A percentile compares a stretch with the other conserved stretches of the same genome.
phyloP scores from a whole-genome alignment of 2,113 vertebrate species.

The Hoplias malabaricus region DNA sequence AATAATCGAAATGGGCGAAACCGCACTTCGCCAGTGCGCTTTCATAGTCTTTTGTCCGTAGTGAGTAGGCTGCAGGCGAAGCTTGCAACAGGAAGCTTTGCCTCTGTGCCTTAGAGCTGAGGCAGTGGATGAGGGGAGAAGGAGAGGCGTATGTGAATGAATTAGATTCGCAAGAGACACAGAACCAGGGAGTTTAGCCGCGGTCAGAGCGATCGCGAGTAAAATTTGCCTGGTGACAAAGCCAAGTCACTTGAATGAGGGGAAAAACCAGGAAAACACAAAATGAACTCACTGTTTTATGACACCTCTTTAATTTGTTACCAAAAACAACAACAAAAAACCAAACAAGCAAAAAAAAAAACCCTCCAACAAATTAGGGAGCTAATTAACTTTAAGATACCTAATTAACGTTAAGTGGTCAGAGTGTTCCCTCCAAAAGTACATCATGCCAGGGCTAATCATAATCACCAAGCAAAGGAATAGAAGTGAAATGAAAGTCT shows the following conservation, averaged over 20 bases:
- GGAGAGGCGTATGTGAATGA: neutral
- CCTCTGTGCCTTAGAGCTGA: slow-evolving; percentile 18
- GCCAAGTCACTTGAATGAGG: neutral
- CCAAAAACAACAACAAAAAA: too few species aligned
- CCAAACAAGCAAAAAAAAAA: too few species aligned
- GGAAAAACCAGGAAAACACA: neutral
- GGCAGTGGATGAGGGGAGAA: slow-evolving; percentile 8
- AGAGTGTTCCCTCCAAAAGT: neutral
- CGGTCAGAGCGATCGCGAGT: neutral
- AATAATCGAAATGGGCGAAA: neutral
- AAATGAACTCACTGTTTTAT: neutral
- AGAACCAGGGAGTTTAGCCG: neutral
- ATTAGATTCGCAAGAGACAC: neutral
- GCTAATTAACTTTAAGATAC: too few species aligned
- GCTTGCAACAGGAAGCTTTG: neutral
- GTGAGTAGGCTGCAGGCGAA: slow-evolving; percentile 1
- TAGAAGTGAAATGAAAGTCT: neutral
- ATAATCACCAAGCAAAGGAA: neutral
- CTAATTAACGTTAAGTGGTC: neutral
- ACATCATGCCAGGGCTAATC: neutral
- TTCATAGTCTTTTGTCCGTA: slow-evolving; percentile 6
- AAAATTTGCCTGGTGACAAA: neutral
- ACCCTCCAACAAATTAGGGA: too few species aligned
- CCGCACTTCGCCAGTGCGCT: neutral
- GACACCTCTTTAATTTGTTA: neutral